Evolutionary conservation across 2,888 invertebrate species (phyloP).

Genomic region (Hoplodrina ambigua): DNA sequence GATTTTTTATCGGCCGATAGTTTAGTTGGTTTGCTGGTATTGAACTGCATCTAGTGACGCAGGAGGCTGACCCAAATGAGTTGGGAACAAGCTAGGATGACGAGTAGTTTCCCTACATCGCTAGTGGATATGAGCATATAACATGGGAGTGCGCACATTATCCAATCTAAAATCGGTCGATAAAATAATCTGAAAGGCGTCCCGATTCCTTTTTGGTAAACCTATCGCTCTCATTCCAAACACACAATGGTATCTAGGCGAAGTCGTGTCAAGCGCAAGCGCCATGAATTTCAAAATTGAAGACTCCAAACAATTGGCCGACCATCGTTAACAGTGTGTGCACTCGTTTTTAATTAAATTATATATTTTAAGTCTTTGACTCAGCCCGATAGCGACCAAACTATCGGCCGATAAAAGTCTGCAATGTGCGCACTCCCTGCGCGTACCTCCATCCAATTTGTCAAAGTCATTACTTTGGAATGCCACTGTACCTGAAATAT

Average conservation of each 20-base stretch:
- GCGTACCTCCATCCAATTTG: constrained; percentile 48
- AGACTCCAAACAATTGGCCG: constrained; percentile 48
- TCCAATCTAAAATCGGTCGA: constrained; percentile 58
- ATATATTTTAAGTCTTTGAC: constrained; percentile 47
- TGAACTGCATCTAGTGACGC: constrained; percentile 22
- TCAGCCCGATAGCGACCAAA: constrained; percentile 36
- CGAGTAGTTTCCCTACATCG: constrained; percentile 18
- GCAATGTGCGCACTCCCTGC: constrained; percentile 58
- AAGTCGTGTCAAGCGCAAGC: constrained; percentile 22
- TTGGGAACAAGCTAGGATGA: constrained; percentile 25
- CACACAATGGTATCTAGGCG: constrained; percentile 36
- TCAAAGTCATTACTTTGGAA: constrained; percentile 16
- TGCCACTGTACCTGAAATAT: constrained; percentile 11
- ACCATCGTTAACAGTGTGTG: constrained; percentile 57
- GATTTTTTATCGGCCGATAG: constrained; percentile 59
- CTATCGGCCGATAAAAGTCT: constrained; percentile 52
- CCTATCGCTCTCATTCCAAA: constrained; percentile 30
- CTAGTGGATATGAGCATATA: constrained; percentile 41
- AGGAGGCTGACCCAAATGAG: constrained; percentile 11
- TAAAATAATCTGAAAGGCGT: constrained; percentile 55
- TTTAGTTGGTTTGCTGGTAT: constrained; percentile 43
- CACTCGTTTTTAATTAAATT: constrained; percentile 56
- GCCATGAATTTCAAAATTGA: constrained; percentile 45
- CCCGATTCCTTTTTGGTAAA: constrained; percentile 53
- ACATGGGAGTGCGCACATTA: constrained; percentile 59